Evolutionary conservation across 2,888 invertebrate genomes (phyloP).

Genomic region (Elmis aenea): DNA sequence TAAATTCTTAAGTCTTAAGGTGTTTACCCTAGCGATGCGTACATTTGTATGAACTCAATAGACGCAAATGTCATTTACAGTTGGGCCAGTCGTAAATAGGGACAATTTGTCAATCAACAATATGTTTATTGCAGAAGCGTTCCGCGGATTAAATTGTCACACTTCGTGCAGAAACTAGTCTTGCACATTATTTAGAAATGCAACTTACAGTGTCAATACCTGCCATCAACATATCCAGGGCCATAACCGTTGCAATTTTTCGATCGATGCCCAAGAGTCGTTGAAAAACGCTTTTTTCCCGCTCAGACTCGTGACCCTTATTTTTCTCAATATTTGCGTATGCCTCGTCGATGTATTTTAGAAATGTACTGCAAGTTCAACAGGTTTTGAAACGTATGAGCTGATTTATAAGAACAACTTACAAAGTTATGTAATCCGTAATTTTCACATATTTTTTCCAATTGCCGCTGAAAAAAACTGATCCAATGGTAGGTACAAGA

Average conservation of each 20-base stretch:
- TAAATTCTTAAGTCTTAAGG: no score
- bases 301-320: slow-evolving; percentile 41
- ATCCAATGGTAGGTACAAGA: slow-evolving; percentile 39
- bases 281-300: slow-evolving; percentile 60
- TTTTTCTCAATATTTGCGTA: slow-evolving; percentile 29
- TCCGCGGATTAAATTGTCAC: no score
- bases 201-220: slow-evolving; percentile 65
- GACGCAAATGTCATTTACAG: no score
- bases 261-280: slow-evolving; percentile 58
- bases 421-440: slow-evolving; percentile 46
- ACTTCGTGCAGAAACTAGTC: neutral
- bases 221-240: slow-evolving; percentile 64
- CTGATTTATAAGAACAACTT: slow-evolving; percentile 20
- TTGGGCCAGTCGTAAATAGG: no score
- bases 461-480: slow-evolving; percentile 32
- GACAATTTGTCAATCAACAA: neutral
- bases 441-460: slow-evolving; percentile 38
- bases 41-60: no score
- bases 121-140: no score
- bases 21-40: no score
- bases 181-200: neutral
- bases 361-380: slow-evolving; percentile 28
- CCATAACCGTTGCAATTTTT: slow-evolving; percentile 60
- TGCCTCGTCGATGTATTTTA: slow-evolving; percentile 35
- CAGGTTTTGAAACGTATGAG: neutral